These are phyloP conservation scores for Polypedilum pembai DNA, from an alignment of 1,140 invertebrate species.

Conservation along the genomic window DNA sequence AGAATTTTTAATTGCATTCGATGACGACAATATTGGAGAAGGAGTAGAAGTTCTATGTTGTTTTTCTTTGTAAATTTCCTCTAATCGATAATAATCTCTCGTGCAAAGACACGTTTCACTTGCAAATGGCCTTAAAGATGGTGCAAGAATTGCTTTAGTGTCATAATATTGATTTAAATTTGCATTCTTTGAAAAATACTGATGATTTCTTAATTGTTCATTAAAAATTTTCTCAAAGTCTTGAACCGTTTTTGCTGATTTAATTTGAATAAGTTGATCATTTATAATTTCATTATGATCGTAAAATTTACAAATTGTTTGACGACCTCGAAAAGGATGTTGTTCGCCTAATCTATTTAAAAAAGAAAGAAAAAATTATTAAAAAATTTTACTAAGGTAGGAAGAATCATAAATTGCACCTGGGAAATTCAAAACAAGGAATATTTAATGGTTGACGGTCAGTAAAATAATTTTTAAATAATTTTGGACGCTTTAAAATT, in stretches of 20 bases:
- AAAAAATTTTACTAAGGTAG: background rate
- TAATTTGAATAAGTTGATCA: background rate
- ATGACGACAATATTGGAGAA: background rate
- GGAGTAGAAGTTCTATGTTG: background rate
- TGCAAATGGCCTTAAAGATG: background rate
- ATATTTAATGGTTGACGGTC: background rate
- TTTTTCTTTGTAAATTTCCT: background rate
- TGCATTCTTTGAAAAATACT: background rate
- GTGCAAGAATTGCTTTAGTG: background rate
- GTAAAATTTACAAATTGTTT: conserved; percentile 15
- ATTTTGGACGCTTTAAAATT: background rate
- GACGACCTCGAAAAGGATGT: background rate
- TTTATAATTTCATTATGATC: conserved; percentile 1
- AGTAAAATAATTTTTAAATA: conserved; percentile 21
- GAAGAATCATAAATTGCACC: background rate
- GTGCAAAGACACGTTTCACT: conserved; percentile 22
- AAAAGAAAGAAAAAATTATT: background rate
- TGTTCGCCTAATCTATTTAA: background rate
- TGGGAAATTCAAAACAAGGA: background rate
- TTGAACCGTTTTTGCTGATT: background rate
- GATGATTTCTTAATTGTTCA: background rate
- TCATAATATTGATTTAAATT: background rate
- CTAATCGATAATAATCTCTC: conserved; percentile 18
- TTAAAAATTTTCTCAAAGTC: background rate
- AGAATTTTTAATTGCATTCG: conserved; percentile 21